These are phyloP conservation scores for Ormyrus thymus DNA, from an alignment of 2,888 invertebrate genomes.

Conservation along the genomic window DNA sequence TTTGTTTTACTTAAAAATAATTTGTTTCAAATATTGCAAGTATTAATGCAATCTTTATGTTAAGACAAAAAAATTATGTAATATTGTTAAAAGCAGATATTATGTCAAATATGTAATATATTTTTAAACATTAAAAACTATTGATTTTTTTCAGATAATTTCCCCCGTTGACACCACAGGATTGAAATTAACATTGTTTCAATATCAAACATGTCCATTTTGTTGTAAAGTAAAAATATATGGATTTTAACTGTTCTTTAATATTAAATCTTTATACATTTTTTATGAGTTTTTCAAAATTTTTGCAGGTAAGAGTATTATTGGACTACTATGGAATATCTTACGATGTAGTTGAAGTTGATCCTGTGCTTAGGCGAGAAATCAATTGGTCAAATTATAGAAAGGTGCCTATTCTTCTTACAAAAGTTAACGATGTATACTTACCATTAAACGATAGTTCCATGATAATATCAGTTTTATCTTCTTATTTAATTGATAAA, in stretches of 20 bases:
- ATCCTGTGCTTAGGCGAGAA: conserved; percentile 93
- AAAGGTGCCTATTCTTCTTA: conserved; percentile 94
- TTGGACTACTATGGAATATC: conserved; percentile 94
- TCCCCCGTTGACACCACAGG: conserved; percentile 81
- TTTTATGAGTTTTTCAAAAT: conserved; percentile 21
- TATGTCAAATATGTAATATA: too few species aligned
- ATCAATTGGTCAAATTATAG: conserved; percentile 95
- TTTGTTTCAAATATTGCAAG: conserved; percentile 12
- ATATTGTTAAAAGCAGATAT: too few species aligned
- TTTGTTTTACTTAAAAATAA: neutral
- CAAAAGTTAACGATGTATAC: conserved; percentile 84
- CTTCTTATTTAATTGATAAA: conserved; percentile 83
- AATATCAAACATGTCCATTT: conserved; percentile 98
- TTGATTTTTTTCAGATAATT: conserved; percentile 77
- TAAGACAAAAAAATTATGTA: too few species aligned
- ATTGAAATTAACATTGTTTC: conserved; percentile 91
- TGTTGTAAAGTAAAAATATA: conserved; percentile 87
- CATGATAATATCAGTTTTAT: conserved; percentile 92
- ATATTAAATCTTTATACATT: conserved; percentile 8
- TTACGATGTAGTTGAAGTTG: conserved; percentile 97
- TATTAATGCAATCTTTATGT: too few species aligned
- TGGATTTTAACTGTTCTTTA: conserved; percentile 8
- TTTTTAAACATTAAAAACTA: neutral
- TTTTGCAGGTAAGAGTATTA: conserved; percentile 80
- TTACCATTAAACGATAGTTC: conserved; percentile 95